Conservation (phyloP, 1,140 invertebrate genomes). For the Trissolcus basalis region DNA sequence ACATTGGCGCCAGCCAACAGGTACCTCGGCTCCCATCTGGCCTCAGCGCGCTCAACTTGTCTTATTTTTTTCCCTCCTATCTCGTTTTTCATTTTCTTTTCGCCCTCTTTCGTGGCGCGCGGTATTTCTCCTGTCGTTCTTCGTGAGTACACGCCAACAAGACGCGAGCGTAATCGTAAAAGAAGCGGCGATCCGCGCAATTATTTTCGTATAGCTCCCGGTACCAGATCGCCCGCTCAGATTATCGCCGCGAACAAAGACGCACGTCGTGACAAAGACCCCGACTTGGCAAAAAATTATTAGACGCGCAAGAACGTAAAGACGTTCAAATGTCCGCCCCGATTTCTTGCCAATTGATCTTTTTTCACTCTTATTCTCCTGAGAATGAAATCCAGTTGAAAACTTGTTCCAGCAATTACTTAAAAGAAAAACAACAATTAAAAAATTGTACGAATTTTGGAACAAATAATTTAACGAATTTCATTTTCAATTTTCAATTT, state of each 20-base stretch:
- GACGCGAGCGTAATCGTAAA: constrained; percentile 42
- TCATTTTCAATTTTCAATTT: no score
- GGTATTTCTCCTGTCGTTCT: constrained; percentile 45
- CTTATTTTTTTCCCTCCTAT: constrained; percentile 6
- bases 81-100: constrained; percentile 20
- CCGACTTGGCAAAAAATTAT: constrained; percentile 31
- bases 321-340: constrained; percentile 23
- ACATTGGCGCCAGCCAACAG: constrained; percentile 42
- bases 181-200: constrained; percentile 59
- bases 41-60: constrained; percentile 36
- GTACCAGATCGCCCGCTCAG: constrained; percentile 63
- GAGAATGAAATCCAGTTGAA: no score
- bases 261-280: constrained; percentile 12
- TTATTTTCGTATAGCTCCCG: constrained; percentile 71
- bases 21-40: constrained; percentile 8
- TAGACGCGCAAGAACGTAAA: constrained; percentile 47
- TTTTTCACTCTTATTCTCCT: not conserved
- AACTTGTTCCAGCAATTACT: no score
- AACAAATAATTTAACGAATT: no score
- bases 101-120: constrained; percentile 33
- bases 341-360: not conserved
- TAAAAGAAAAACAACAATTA: no score
- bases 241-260: constrained; percentile 58
- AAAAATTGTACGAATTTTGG: no score
- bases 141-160: constrained; percentile 38